Percentiles rank a stretch among this genome's conserved stretches.
These are phyloP conservation scores for Sisyra nigra DNA, from an alignment of 2,888 invertebrate genomes.

Conservation along the genomic window DNA sequence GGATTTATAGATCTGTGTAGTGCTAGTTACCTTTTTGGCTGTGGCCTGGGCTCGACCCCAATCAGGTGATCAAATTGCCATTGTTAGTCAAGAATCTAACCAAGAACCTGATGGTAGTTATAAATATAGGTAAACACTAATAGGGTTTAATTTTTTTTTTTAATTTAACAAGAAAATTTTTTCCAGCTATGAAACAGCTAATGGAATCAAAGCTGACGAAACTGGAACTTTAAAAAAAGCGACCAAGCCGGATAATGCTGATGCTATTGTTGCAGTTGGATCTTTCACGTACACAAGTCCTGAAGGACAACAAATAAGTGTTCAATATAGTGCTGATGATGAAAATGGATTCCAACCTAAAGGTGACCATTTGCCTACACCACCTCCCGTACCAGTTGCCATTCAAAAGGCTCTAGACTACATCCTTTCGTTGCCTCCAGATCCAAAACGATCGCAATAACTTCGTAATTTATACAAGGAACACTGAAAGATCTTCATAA, in stretches of 20 bases:
- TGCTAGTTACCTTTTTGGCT: too few relatives aligned
- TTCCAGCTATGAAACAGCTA: slow-evolving; percentile 62
- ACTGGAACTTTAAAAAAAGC: slow-evolving; percentile 60
- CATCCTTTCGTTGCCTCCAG: slow-evolving; percentile 43
- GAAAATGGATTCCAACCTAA: slow-evolving; percentile 40
- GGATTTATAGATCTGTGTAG: too few relatives aligned
- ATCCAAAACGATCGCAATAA: slow-evolving; percentile 18
- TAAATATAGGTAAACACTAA: slow-evolving; percentile 39
- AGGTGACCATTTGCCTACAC: slow-evolving; percentile 59
- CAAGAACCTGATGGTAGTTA: slow-evolving; percentile 57
- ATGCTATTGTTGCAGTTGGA: slow-evolving; percentile 50
- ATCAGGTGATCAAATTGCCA: slow-evolving; percentile 40
- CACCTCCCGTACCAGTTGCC: slow-evolving; percentile 58
- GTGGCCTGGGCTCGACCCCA: slow-evolving; percentile 36
- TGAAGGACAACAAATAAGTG: slow-evolving; percentile 49
- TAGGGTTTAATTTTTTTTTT: slow-evolving; percentile 3
- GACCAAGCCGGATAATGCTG: slow-evolving; percentile 44
- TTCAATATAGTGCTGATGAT: slow-evolving; percentile 56
- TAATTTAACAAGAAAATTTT: slow-evolving; percentile 6
- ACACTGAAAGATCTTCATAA: background rate
- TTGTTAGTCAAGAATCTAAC: slow-evolving; percentile 53
- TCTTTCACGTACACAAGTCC: slow-evolving; percentile 52
- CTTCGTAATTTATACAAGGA: background rate
- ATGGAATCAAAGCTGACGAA: slow-evolving; percentile 68
- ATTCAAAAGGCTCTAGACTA: slow-evolving; percentile 60